These are phyloP conservation scores for Huso huso DNA, from an alignment of 2,797 vertebrate species.

Conservation along the genomic window DNA sequence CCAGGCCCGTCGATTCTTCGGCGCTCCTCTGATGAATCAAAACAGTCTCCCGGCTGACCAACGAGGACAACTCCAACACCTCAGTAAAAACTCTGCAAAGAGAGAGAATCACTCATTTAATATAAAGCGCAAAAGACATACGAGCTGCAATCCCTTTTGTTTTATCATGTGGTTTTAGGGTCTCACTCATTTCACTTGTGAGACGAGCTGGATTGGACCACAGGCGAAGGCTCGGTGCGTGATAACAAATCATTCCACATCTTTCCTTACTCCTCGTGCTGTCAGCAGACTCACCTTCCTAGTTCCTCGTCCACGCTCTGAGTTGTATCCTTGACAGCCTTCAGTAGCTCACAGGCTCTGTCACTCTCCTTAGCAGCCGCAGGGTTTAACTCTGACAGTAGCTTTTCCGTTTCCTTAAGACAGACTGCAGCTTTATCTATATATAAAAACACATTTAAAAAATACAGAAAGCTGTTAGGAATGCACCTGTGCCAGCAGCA, in stretches of 20 bases:
- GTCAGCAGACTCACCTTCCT: slow-evolving; percentile 50
- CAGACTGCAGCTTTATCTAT: slow-evolving; percentile 52
- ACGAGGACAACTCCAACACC: slow-evolving; percentile 58
- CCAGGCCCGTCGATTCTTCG: slow-evolving; percentile 45
- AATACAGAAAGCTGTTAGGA: background rate
- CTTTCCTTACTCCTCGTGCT: background rate
- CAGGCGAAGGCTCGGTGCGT: no score
- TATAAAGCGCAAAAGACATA: background rate
- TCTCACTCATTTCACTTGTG: no score
- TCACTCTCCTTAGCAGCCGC: slow-evolving; percentile 33
- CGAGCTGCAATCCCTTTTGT: background rate
- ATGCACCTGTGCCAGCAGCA: background rate
- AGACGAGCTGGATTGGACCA: no score
- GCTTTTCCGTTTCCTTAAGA: slow-evolving; percentile 47
- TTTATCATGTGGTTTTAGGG: no score
- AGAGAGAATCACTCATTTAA: slow-evolving; percentile 4
- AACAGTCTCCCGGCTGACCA: slow-evolving; percentile 56
- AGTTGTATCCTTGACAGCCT: slow-evolving; percentile 48
- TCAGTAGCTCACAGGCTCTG: slow-evolving; percentile 38
- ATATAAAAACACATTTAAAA: background rate
- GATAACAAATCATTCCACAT: background rate
- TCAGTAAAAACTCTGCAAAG: slow-evolving; percentile 50
- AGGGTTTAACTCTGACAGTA: slow-evolving; percentile 49
- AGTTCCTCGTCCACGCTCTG: slow-evolving; percentile 56
- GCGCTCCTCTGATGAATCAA: slow-evolving; percentile 44